Evolutionary conservation across 1,140 invertebrate genomes (phyloP), one percentile per base, ranked within the genome.

Genomic region (Drosophila eugracilis): DNA sequence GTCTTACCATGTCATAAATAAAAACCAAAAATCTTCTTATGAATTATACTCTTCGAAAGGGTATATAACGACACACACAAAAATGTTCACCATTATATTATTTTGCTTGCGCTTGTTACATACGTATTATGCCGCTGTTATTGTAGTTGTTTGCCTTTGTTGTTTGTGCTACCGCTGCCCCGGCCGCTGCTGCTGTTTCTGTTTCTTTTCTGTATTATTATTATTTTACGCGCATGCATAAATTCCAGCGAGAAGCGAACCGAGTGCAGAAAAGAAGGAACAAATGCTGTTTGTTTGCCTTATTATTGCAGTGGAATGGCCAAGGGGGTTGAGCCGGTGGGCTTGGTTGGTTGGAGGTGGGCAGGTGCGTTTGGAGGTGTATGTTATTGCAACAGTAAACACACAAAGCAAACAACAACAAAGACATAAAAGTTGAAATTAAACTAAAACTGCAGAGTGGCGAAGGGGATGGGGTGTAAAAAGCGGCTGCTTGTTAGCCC

Each of bases 191-290:
- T 19, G 12, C 14, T 24, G 54, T 12, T 17, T 41, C 30, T 59
- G 55, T 39, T 65, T 49, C 34, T 65, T 52, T 37, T 66, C 30
- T 52, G 72, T 81, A 59, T 77, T 70, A 70, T 72, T 81, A 81
- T 83, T 83, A 77, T 83, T 81, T 81, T 81, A 81, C 50, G 78
- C 78, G 75, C 79, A 58, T 83, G 74, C 70, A 78, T 74, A 83
- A 83, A 77, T 74, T 83, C 41, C 54, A 37, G 39, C 19, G 36
- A 39, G 49, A 37, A 53, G 39, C 21, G 32, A 53, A 15, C 17
- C 28, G 63, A 72, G 24, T 60, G 17, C 58, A 66, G 47, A 30
- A 69, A 66, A 57, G 28, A 59, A 59, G 48, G 49, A 59, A 62
- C 50, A 67, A 70, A 66, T 67, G 41, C 24, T 52, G 39, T 76